Conservation (phyloP, 2,113 vertebrate genomes). For the Megaleporinus macrocephalus region DNA sequence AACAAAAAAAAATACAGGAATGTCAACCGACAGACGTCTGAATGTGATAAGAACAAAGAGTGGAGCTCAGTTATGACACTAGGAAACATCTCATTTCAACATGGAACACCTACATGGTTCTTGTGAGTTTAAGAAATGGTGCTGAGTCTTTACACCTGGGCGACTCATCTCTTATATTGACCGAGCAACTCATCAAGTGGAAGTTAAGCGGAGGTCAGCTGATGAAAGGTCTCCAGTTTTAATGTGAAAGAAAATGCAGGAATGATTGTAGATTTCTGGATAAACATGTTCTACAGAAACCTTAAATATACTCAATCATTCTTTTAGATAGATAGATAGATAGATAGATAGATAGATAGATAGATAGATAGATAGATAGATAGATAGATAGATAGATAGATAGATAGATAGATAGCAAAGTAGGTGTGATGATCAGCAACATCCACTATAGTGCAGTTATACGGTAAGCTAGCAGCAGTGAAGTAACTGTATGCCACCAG, state of each 20-base stretch:
- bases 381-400: too few relatives aligned
- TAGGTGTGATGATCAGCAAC: too few relatives aligned
- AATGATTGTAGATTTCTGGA: too few relatives aligned
- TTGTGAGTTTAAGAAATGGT: background rate
- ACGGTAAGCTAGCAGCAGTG: too few relatives aligned
- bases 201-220: background rate
- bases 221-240: background rate
- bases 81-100: background rate
- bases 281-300: too few relatives aligned
- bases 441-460: too few relatives aligned
- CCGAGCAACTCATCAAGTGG: background rate
- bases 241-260: background rate
- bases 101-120: background rate
- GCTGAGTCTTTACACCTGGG: background rate
- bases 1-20: slow-evolving; percentile 8
- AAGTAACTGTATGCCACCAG: too few relatives aligned
- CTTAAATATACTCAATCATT: too few relatives aligned
- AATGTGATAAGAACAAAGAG: background rate
- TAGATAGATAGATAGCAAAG: too few relatives aligned
- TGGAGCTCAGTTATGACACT: background rate
- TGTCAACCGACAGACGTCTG: background rate
- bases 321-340: too few relatives aligned
- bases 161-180: background rate
- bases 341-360: too few relatives aligned
- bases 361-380: too few relatives aligned